Percentiles rank a stretch among this genome's conserved stretches.
These are phyloP conservation scores for Microcebus jonahi DNA, from an alignment of 2,113 vertebrate genomes.

Conservation along the genomic window DNA sequence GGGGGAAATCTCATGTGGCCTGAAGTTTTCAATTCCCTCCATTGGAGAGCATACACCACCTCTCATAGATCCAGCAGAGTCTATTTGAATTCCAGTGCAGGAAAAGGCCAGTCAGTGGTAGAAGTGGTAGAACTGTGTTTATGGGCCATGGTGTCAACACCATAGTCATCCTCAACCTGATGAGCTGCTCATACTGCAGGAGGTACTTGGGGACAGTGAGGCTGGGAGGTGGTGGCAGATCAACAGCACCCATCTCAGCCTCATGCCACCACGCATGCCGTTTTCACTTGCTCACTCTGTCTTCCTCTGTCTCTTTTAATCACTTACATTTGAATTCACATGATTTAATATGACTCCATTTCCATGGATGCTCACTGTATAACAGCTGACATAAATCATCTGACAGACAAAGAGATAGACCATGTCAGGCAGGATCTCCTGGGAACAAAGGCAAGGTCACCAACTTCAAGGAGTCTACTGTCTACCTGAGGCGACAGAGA, in stretches of 20 bases:
- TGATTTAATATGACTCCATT: background rate
- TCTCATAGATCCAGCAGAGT: background rate
- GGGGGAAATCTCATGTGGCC: background rate
- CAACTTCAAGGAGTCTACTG: background rate
- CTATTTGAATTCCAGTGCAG: background rate
- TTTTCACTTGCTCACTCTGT: background rate
- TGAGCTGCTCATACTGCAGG: background rate
- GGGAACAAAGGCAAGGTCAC: background rate
- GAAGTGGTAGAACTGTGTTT: background rate
- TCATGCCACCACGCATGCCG: accelerated
- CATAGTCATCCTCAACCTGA: background rate
- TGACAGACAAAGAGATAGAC: background rate
- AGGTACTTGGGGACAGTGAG: background rate
- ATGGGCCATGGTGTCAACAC: background rate
- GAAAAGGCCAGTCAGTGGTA: background rate
- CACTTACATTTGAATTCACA: background rate
- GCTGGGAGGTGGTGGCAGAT: background rate
- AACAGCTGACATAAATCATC: background rate
- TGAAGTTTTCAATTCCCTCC: background rate
- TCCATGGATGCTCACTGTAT: background rate
- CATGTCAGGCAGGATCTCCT: background rate
- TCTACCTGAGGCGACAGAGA: background rate
- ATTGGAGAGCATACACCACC: accelerated
- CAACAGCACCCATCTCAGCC: background rate
- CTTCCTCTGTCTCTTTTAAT: background rate